These are phyloP conservation scores for Scyliorhinus canicula DNA, from an alignment of 2,797 vertebrate genomes.

Conservation along the genomic window DNA sequence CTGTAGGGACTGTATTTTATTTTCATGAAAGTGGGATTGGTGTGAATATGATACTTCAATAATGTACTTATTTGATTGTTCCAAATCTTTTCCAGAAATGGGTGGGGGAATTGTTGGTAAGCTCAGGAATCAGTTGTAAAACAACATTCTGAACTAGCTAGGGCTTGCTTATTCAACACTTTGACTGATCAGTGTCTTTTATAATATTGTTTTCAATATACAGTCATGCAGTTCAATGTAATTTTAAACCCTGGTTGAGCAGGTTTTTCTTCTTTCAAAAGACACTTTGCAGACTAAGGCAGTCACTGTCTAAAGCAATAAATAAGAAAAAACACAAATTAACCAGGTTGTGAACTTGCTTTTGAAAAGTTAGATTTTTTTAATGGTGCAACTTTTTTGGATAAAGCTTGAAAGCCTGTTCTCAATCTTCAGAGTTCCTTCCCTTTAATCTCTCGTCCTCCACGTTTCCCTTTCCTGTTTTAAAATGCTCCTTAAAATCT, in stretches of 20 bases:
- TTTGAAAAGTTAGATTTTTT: background rate
- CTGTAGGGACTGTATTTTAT: background rate
- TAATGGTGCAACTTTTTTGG: background rate
- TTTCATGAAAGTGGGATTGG: background rate
- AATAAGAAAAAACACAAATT: background rate
- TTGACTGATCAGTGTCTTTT: background rate
- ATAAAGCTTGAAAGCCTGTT: background rate
- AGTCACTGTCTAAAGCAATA: background rate
- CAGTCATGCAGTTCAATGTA: background rate
- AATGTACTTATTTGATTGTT: slow-evolving; percentile 14
- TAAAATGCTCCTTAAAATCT: too few relatives aligned
- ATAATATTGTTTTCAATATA: background rate
- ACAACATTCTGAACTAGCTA: background rate
- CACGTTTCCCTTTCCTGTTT: too few relatives aligned
- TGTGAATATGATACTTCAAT: too few relatives aligned
- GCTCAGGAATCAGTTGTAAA: background rate
- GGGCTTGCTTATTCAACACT: background rate
- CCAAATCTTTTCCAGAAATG: background rate
- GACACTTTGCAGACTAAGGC: background rate
- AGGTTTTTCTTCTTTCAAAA: slow-evolving; percentile 22
- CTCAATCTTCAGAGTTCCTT: background rate
- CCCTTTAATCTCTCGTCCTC: too few relatives aligned
- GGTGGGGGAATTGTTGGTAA: background rate
- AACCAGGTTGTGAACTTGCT: background rate
- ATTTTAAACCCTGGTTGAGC: slow-evolving; percentile 4